Evolutionary conservation across 2,113 vertebrate species (phyloP).

Genomic region (Abramis brama): DNA sequence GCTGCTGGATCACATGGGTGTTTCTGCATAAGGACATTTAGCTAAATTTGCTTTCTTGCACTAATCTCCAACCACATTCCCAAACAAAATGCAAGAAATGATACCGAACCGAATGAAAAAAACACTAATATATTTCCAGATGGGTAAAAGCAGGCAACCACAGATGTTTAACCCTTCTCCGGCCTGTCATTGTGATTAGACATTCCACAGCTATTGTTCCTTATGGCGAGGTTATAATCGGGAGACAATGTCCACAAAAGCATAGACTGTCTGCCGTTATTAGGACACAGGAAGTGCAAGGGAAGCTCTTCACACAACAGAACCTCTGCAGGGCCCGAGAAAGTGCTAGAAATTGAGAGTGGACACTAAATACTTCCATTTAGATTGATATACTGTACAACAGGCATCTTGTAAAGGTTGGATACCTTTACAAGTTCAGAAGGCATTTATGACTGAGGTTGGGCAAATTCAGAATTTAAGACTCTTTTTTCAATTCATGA

Average conservation of each 20-base stretch:
- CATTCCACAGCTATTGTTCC: constrained; percentile 37
- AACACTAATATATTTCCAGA: not conserved
- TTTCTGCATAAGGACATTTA: not conserved
- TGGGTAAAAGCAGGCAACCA: not conserved
- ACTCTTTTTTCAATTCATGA: not conserved
- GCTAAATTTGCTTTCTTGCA: not conserved
- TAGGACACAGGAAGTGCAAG: constrained; percentile 5
- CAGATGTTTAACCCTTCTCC: not conserved
- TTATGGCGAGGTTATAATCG: constrained; percentile 26
- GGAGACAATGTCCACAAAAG: constrained; percentile 37
- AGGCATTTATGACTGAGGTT: not conserved
- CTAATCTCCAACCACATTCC: not conserved
- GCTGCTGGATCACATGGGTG: too few relatives aligned
- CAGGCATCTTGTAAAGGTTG: not conserved
- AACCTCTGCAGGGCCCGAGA: not conserved
- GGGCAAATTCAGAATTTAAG: not conserved
- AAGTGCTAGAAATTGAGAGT: not conserved
- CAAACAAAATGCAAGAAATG: not conserved
- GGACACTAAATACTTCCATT: not conserved
- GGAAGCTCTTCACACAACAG: not conserved
- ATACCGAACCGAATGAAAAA: not conserved
- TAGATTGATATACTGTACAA: not conserved
- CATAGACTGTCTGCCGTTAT: not conserved
- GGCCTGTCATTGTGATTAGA: not conserved
- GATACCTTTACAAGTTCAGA: too few relatives aligned